phyloP scores from a whole-genome alignment of 2,888 invertebrate genomes.

The Ceratothoa steindachneri region DNA sequence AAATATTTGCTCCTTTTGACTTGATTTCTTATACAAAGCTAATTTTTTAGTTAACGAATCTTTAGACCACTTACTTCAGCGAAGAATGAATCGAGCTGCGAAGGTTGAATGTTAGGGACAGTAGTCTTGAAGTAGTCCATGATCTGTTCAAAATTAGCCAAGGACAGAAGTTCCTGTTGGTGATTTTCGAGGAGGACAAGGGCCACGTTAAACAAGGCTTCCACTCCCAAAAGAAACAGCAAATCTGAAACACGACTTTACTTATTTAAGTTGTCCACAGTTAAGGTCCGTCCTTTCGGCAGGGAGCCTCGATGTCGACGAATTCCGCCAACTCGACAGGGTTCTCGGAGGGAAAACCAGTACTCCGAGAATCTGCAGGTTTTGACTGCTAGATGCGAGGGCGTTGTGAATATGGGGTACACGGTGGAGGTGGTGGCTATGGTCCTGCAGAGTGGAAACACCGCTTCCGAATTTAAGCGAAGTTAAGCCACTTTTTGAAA shows the following conservation, averaged over 20 bases:
- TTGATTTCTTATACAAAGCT: too few species aligned
- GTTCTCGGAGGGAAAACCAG: not conserved
- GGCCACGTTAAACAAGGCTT: conserved; percentile 84
- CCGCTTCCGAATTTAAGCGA: too few species aligned
- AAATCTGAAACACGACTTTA: conserved; percentile 64
- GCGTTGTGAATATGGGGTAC: too few species aligned
- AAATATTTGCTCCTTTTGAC: too few species aligned
- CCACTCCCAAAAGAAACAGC: conserved; percentile 81
- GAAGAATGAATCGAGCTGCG: conserved; percentile 72
- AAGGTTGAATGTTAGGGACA: conserved; percentile 55
- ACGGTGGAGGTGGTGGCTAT: too few species aligned
- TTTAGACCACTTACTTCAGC: conserved; percentile 72
- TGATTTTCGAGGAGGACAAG: conserved; percentile 78
- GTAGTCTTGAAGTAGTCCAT: conserved; percentile 86
- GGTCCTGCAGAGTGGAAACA: too few species aligned
- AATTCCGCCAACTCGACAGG: not conserved
- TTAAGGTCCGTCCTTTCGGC: not conserved
- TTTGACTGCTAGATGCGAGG: too few species aligned
- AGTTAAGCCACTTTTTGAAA: too few species aligned
- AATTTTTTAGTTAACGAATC: too few species aligned
- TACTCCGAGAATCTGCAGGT: not conserved
- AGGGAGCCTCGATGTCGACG: not conserved
- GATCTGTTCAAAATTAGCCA: conserved; percentile 86
- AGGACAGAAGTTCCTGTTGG: conserved; percentile 74
- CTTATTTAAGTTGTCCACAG: too few species aligned